A percentile compares a stretch with the other conserved stretches of the same genome.
phyloP scores from a whole-genome alignment of 2,888 invertebrate species.

The Netelia virgata region DNA sequence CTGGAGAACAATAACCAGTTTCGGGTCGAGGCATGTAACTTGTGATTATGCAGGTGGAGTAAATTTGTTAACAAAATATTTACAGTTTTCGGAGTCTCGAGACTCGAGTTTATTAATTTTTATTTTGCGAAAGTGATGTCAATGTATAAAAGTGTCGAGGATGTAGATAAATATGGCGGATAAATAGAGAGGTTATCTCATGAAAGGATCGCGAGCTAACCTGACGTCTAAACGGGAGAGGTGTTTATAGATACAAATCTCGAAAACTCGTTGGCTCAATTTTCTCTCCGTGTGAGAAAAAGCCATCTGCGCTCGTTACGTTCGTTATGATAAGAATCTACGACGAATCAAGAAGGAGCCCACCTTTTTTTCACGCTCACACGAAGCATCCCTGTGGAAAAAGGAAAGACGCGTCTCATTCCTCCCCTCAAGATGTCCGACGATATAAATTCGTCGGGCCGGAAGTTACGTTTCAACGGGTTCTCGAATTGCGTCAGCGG shows the following conservation, averaged over 20 bases:
- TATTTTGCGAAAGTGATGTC: neutral
- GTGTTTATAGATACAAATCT: slow-evolving; percentile 73
- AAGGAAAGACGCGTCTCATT: slow-evolving; percentile 51
- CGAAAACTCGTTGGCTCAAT: slow-evolving; percentile 64
- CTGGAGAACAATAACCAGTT: slow-evolving; percentile 26
- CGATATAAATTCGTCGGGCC: slow-evolving; percentile 43
- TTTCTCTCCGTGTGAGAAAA: slow-evolving; percentile 73
- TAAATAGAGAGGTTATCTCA: slow-evolving; percentile 44
- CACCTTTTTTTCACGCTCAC: slow-evolving; percentile 11
- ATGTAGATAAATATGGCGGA: slow-evolving; percentile 9
- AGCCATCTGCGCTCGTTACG: slow-evolving; percentile 76
- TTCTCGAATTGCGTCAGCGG: slow-evolving; percentile 37
- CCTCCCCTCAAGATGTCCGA: slow-evolving; percentile 50
- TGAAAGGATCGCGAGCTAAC: slow-evolving; percentile 40
- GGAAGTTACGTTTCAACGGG: slow-evolving; percentile 40
- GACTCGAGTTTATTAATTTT: neutral
- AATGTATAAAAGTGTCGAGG: neutral
- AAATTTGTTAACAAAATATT: neutral
- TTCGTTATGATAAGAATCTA: slow-evolving; percentile 74
- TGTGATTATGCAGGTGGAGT: neutral
- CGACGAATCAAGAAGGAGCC: slow-evolving; percentile 65
- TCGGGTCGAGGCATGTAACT: neutral
- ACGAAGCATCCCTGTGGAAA: neutral
- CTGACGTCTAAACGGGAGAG: slow-evolving; percentile 60
- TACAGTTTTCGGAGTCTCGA: neutral